phyloP scores from a whole-genome alignment of 1,140 invertebrate species.

The Dysdera silvatica region DNA sequence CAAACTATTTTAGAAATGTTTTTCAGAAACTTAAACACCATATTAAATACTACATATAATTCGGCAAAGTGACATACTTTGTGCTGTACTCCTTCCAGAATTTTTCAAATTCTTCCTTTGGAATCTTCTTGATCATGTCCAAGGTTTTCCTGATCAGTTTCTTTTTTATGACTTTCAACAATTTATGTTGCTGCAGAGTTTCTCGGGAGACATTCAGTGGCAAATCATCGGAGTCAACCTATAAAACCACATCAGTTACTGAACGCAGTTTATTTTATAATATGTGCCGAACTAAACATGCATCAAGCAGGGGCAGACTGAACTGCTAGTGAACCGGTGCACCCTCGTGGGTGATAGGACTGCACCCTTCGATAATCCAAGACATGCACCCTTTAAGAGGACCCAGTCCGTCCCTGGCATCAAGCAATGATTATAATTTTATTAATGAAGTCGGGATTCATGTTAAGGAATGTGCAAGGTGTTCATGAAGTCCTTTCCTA shows the following conservation, averaged over 20 bases:
- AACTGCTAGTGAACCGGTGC: no score
- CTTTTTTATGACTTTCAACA: slow-evolving; percentile 98
- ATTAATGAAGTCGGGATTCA: no score
- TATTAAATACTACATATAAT: not conserved
- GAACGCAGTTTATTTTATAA: not conserved
- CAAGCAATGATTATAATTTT: no score
- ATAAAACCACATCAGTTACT: slow-evolving; percentile 8
- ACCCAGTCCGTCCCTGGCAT: no score
- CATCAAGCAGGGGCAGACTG: no score
- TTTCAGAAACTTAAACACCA: not conserved
- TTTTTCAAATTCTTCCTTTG: slow-evolving; percentile 78
- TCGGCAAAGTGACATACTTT: slow-evolving; percentile 56
- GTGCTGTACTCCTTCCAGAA: slow-evolving; percentile 99
- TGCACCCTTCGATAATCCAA: no score
- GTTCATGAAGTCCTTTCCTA: no score
- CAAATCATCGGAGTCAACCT: slow-evolving; percentile 94
- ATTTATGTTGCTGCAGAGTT: slow-evolving; percentile 92
- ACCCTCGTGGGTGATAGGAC: no score
- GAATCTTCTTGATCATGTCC: slow-evolving; percentile 97
- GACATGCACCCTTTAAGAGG: no score
- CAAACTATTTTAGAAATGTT: not conserved
- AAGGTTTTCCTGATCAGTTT: slow-evolving; percentile 93
- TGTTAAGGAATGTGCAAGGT: no score
- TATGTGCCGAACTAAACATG: no score
- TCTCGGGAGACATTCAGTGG: slow-evolving; percentile 97